These are phyloP conservation scores for Astreopora myriophthalma DNA, from an alignment of 64 coral and sea anemone species.

Conservation along the genomic window DNA sequence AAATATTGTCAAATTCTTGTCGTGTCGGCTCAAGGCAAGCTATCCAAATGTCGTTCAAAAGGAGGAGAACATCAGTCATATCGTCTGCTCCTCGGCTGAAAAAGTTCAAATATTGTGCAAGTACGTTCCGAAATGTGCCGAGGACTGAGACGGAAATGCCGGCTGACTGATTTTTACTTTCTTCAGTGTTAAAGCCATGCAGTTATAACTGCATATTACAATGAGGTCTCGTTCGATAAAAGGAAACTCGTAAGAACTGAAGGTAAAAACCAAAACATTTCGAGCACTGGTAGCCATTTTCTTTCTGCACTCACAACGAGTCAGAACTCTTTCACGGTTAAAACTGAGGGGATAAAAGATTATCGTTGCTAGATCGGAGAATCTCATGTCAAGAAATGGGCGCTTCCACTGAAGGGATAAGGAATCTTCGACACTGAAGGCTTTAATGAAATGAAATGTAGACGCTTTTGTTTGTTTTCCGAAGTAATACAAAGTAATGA, in stretches of 20 bases:
- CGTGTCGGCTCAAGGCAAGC: background rate
- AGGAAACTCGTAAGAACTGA: no score
- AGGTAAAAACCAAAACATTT: no score
- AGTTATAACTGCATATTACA: no score
- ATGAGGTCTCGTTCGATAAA: no score
- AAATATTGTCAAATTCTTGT: background rate
- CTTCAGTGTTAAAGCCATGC: no score
- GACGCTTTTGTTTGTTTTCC: background rate
- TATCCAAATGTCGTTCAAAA: background rate
- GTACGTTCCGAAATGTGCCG: background rate
- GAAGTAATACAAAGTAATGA: background rate
- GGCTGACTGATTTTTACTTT: no score
- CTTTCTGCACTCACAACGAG: no score
- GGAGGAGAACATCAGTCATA: background rate
- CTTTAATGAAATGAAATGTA: background rate
- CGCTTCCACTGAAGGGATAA: background rate
- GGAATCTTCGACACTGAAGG: background rate
- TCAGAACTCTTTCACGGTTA: no score
- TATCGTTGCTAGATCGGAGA: no score
- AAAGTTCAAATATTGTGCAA: slow-evolving; percentile 12
- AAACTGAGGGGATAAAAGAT: background rate
- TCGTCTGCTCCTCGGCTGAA: background rate
- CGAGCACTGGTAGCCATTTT: no score
- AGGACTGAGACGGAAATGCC: background rate
- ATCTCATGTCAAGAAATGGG: no score